phyloP scores from a whole-genome alignment of 2,888 invertebrate species.

The Muschampia plurimacula region DNA sequence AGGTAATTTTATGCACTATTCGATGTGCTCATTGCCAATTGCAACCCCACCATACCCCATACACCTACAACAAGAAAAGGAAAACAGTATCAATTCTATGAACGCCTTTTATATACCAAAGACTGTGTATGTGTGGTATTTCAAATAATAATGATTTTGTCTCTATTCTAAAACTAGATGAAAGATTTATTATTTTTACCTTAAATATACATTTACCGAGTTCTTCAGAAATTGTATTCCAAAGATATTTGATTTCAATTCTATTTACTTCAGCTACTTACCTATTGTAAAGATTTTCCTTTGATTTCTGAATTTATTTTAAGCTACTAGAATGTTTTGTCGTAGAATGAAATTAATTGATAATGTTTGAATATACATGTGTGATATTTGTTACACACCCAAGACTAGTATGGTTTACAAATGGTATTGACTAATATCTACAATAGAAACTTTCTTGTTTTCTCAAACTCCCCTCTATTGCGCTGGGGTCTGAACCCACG shows the following conservation, averaged over 20 bases:
- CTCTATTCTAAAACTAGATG: no score
- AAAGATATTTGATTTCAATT: no score
- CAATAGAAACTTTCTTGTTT: slow-evolving; percentile 36
- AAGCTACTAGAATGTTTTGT: background rate
- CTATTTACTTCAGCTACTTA: no score
- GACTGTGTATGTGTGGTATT: no score
- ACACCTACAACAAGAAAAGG: background rate
- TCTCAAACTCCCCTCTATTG: slow-evolving; percentile 49
- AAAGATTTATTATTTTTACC: no score
- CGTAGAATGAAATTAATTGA: background rate
- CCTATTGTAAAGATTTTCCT: no score
- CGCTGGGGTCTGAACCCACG: slow-evolving; percentile 56
- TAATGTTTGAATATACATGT: background rate
- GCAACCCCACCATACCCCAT: slow-evolving; percentile 47
- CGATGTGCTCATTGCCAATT: slow-evolving; percentile 57
- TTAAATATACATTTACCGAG: no score
- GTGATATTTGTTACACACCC: slow-evolving; percentile 11
- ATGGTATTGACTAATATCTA: slow-evolving; percentile 30
- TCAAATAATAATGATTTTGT: no score
- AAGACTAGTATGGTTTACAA: slow-evolving; percentile 31
- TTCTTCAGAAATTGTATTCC: no score
- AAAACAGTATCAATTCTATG: background rate
- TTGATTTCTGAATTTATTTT: no score
- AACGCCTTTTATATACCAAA: background rate
- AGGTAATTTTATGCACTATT: slow-evolving; percentile 81